A percentile compares a stretch with the other conserved stretches of the same genome.
Conservation (phyloP, 2,888 invertebrate species). For the Hylaea fasciaria region DNA sequence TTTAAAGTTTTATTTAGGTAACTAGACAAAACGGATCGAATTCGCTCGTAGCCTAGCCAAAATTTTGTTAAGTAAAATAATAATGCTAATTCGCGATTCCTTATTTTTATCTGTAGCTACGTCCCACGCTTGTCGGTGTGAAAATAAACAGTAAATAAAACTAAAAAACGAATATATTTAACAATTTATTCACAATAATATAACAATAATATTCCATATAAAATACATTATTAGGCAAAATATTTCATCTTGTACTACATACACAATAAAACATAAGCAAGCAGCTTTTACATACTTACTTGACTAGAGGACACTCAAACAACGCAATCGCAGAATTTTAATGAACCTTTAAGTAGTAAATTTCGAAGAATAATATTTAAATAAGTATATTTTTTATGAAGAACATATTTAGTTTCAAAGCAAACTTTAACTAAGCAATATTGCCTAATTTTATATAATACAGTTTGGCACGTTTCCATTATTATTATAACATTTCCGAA, state of each 20-base stretch:
- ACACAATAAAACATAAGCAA: constrained; percentile 53
- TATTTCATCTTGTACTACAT: constrained; percentile 57
- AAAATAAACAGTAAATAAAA: too few relatives aligned
- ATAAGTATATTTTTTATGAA: constrained; percentile 27
- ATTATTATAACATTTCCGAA: constrained; percentile 40
- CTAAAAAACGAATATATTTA: constrained; percentile 49
- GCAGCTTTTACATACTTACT: constrained; percentile 44
- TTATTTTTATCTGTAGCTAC: too few relatives aligned
- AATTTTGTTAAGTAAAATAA: too few relatives aligned
- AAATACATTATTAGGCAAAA: constrained; percentile 73
- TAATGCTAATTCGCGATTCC: too few relatives aligned
- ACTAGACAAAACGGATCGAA: too few relatives aligned
- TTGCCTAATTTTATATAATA: constrained; percentile 32
- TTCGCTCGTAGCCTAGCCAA: too few relatives aligned
- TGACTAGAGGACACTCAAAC: constrained; percentile 62
- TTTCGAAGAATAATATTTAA: constrained; percentile 13
- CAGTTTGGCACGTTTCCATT: constrained; percentile 62
- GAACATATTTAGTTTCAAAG: constrained; percentile 44
- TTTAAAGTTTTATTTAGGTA: too few relatives aligned
- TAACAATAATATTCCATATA: constrained; percentile 78
- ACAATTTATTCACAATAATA: constrained; percentile 75
- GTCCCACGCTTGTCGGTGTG: too few relatives aligned
- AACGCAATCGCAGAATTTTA: constrained; percentile 20
- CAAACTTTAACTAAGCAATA: constrained; percentile 46
- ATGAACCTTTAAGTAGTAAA: neutral